phyloP scores from a whole-genome alignment of 2,797 vertebrate genomes.

The Melanotaenia boesemani region DNA sequence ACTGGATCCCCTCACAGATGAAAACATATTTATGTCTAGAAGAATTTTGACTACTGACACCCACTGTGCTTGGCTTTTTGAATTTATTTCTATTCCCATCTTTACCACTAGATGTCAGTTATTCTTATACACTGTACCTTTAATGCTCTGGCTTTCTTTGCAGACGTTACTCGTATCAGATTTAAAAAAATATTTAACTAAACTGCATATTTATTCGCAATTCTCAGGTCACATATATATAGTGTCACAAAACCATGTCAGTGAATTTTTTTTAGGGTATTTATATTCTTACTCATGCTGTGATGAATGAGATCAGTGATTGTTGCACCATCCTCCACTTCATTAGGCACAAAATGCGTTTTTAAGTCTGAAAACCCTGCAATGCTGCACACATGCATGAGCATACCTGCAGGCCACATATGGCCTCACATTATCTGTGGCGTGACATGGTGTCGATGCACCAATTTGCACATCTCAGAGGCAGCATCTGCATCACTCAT shows the following conservation, averaged over 20 bases:
- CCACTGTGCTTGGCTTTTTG: too few species aligned
- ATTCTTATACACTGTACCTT: neutral
- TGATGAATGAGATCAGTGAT: slow-evolving; percentile 29
- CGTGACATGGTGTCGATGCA: slow-evolving; percentile 14
- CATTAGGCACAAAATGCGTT: slow-evolving; percentile 16
- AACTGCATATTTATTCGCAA: slow-evolving; percentile 35
- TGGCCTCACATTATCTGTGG: slow-evolving; percentile 34
- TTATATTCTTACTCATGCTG: neutral
- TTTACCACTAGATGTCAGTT: too few species aligned
- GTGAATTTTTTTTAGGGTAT: slow-evolving; percentile 4
- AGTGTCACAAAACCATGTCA: slow-evolving; percentile 11
- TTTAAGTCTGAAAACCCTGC: slow-evolving; percentile 18
- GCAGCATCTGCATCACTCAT: slow-evolving; percentile 44
- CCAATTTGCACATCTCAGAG: slow-evolving; percentile 33
- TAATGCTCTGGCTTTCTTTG: slow-evolving; percentile 28
- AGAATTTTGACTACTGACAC: too few species aligned
- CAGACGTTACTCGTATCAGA: slow-evolving; percentile 22
- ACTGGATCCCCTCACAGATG: too few species aligned
- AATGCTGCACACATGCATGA: neutral
- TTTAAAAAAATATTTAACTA: slow-evolving; percentile 37
- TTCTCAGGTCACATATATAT: slow-evolving; percentile 13
- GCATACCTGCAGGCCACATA: slow-evolving; percentile 55
- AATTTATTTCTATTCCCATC: too few species aligned
- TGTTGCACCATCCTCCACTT: neutral
- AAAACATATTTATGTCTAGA: too few species aligned